Evolutionary conservation across 64 coral and sea anemone genomes (phyloP).

Genomic region (Catalaphyllia jardinei): DNA sequence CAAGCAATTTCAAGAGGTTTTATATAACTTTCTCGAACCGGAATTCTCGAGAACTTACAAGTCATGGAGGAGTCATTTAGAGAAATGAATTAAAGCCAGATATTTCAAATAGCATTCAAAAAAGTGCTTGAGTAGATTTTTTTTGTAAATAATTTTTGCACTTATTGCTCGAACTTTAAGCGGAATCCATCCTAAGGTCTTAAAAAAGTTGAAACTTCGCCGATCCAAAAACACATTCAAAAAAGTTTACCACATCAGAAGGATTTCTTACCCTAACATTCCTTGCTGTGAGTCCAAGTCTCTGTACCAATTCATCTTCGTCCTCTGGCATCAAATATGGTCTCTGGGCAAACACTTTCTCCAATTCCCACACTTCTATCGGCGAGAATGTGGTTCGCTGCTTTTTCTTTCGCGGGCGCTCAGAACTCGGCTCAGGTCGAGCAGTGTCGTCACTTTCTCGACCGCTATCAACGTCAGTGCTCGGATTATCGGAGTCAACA

Average conservation of each 20-base stretch:
- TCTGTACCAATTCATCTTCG: conserved; percentile 13
- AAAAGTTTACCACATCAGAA: neutral
- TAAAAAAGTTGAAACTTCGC: too few relatives aligned
- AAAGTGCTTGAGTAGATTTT: too few relatives aligned
- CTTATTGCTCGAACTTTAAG: too few relatives aligned
- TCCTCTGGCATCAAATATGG: conserved; percentile 23
- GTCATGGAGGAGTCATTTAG: too few relatives aligned
- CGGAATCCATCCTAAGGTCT: too few relatives aligned
- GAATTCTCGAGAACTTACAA: too few relatives aligned
- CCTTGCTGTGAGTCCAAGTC: conserved; percentile 17
- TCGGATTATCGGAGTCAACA: conserved; percentile 22
- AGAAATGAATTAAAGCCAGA: neutral
- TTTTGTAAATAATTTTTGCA: too few relatives aligned
- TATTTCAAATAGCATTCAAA: neutral
- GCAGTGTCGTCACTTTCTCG: conserved; percentile 9
- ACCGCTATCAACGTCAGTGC: conserved; percentile 6
- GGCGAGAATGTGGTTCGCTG: conserved; percentile 22
- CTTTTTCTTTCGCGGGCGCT: conserved; percentile 4
- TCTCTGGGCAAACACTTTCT: conserved; percentile 7
- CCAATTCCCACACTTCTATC: conserved; percentile 24
- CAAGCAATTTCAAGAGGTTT: too few relatives aligned
- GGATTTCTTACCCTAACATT: conserved; percentile 16
- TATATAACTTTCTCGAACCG: too few relatives aligned
- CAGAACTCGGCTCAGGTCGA: neutral
- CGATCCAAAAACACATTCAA: too few relatives aligned